A percentile compares a stretch with the other conserved stretches of the same genome.
These are phyloP conservation scores for Drosophila melanosoma DNA, from an alignment of 2,888 invertebrate species.

Conservation along the genomic window DNA sequence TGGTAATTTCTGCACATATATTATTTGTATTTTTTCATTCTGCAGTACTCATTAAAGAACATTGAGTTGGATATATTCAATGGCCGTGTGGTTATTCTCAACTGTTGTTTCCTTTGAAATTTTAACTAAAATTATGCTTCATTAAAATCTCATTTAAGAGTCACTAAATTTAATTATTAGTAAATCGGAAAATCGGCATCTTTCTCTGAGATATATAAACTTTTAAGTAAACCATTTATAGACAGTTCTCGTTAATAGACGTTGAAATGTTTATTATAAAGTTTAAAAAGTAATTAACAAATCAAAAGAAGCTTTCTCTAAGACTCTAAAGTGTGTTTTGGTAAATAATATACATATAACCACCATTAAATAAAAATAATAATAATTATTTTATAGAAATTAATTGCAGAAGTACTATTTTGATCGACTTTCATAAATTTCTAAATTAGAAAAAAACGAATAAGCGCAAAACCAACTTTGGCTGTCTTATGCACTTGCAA, in stretches of 20 bases:
- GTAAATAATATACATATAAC: too few species aligned
- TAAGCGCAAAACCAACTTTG: neutral
- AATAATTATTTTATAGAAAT: too few species aligned
- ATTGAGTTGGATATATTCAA: neutral
- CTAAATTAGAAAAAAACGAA: neutral
- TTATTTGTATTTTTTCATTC: neutral
- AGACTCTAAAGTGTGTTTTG: neutral
- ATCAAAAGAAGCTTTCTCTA: neutral
- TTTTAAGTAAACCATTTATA: neutral
- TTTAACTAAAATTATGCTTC: neutral
- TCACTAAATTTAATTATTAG: neutral
- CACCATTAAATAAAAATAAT: too few species aligned
- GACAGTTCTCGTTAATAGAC: neutral
- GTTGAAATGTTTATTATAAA: neutral
- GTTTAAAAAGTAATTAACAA: neutral
- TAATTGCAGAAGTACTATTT: neutral
- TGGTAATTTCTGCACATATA: neutral
- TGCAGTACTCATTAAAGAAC: neutral
- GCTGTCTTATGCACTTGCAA: neutral
- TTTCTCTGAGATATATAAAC: neutral
- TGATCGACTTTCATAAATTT: neutral
- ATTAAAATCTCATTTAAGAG: neutral
- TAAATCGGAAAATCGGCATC: neutral
- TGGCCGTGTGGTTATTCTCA: rapidly evolving
- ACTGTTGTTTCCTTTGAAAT: neutral